phyloP scores from a whole-genome alignment of 2,888 invertebrate genomes.

The Apodemia duryi region DNA sequence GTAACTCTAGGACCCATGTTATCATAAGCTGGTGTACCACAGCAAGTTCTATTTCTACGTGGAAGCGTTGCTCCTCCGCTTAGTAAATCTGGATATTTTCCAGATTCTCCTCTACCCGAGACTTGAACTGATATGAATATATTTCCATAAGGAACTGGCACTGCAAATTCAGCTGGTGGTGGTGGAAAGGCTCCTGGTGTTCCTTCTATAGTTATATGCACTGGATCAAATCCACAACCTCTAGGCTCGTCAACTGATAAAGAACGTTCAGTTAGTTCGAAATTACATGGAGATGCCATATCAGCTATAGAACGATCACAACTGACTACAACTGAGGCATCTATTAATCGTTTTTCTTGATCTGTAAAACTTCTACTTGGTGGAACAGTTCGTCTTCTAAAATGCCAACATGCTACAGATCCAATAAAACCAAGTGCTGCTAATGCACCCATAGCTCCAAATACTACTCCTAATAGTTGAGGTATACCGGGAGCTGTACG shows the following conservation, averaged over 20 bases:
- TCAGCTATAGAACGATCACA: constrained; percentile 84
- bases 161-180: constrained; percentile 77
- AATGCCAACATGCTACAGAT: constrained; percentile 79
- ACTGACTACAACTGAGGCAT: constrained; percentile 84
- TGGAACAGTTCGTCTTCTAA: constrained; percentile 85
- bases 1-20: constrained; percentile 95
- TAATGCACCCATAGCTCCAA: constrained; percentile 85
- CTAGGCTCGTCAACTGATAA: constrained; percentile 58
- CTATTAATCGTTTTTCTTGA: constrained; percentile 91
- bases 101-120: constrained; percentile 65
- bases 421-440: constrained; percentile 82
- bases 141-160: constrained; percentile 81
- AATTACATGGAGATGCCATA: constrained; percentile 77
- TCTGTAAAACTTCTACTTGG: constrained; percentile 87
- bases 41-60: constrained; percentile 68
- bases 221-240: constrained; percentile 78
- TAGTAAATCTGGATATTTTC: constrained; percentile 87
- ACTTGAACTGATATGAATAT: constrained; percentile 94
- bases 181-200: constrained; percentile 71
- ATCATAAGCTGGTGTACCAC: constrained; percentile 86
- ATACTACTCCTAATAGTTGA: constrained; percentile 85
- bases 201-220: constrained; percentile 81
- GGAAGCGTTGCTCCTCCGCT: constrained; percentile 71
- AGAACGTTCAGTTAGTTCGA: constrained; percentile 69
- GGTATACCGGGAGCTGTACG: constrained; percentile 86